These are phyloP conservation scores for Epinephelus awoara DNA, from an alignment of 2,797 vertebrate genomes.

Conservation along the genomic window DNA sequence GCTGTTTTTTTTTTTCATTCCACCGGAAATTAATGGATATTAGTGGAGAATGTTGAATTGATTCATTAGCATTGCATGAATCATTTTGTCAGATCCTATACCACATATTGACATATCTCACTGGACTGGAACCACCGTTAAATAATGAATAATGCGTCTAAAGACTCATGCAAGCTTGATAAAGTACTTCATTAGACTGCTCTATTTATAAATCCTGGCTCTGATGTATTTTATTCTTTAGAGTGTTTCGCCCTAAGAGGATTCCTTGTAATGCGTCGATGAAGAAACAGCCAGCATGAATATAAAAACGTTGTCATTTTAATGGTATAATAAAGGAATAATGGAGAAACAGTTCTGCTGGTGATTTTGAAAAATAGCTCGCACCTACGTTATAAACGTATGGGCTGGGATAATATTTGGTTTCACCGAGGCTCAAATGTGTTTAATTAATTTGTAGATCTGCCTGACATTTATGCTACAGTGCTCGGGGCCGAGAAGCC, in stretches of 20 bases:
- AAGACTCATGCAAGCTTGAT: slow-evolving; percentile 62
- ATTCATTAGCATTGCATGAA: slow-evolving; percentile 77
- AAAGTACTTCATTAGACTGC: slow-evolving; percentile 77
- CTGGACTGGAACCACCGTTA: slow-evolving; percentile 62
- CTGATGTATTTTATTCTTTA: slow-evolving; percentile 64
- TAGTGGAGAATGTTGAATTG: slow-evolving; percentile 63
- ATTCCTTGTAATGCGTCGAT: slow-evolving; percentile 56
- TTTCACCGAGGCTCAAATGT: slow-evolving; percentile 30
- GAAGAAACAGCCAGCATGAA: slow-evolving; percentile 34
- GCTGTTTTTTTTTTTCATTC: slow-evolving; percentile 33
- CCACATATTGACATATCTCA: slow-evolving; percentile 73
- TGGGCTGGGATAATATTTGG: slow-evolving; percentile 38
- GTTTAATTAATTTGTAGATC: slow-evolving; percentile 51
- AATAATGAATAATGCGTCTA: slow-evolving; percentile 78
- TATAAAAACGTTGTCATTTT: slow-evolving; percentile 53
- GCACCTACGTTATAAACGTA: slow-evolving; percentile 12
- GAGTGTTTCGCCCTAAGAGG: slow-evolving; percentile 49
- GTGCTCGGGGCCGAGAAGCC: slow-evolving; percentile 42
- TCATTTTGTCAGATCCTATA: slow-evolving; percentile 73
- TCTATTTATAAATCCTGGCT: slow-evolving; percentile 74
- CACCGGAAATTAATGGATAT: slow-evolving; percentile 68
- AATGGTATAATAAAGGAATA: slow-evolving; percentile 54
- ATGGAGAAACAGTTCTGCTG: slow-evolving; percentile 25
- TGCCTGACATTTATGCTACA: slow-evolving; percentile 35
- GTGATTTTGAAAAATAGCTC: slow-evolving; percentile 35